Percentiles rank a stretch among this genome's conserved stretches.
Evolutionary conservation across 2,113 vertebrate species (phyloP).

Genomic region (Lepus europaeus): DNA sequence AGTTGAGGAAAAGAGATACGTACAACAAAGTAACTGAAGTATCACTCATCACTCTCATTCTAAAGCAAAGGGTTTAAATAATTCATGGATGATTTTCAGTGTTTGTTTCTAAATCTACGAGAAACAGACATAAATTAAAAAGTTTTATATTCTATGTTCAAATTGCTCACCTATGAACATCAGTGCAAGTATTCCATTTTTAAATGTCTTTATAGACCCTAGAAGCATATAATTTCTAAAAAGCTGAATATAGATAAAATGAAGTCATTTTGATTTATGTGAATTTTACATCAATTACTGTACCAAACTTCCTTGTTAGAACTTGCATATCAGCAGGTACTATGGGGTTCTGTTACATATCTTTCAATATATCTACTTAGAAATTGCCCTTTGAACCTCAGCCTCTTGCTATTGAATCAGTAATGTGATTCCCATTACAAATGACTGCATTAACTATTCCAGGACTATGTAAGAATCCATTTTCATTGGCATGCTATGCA

Average conservation of each 20-base stretch:
- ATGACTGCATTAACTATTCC: slow-evolving; percentile 48
- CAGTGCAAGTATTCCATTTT: slow-evolving; percentile 3
- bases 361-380: slow-evolving; percentile 76
- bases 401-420: slow-evolving; percentile 53
- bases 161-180: slow-evolving; percentile 30
- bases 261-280: slow-evolving; percentile 52
- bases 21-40: neutral
- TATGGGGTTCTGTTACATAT: neutral
- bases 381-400: slow-evolving; percentile 68
- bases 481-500: slow-evolving; percentile 62
- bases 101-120: neutral
- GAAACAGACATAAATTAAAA: neutral
- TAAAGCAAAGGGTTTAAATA: neutral
- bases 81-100: neutral
- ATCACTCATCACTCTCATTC: neutral
- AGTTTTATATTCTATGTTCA: neutral
- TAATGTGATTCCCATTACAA: slow-evolving; percentile 60
- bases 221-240: neutral
- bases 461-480: slow-evolving; percentile 59
- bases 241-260: slow-evolving; percentile 60
- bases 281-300: slow-evolving; percentile 72
- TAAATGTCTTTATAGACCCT: neutral
- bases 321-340: neutral
- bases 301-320: slow-evolving; percentile 57
- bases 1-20: rapidly evolving